Percentiles rank a stretch among this genome's conserved stretches.
Evolutionary conservation across 2,797 vertebrate genomes (phyloP).

Genomic region (Sus cebifrons): DNA sequence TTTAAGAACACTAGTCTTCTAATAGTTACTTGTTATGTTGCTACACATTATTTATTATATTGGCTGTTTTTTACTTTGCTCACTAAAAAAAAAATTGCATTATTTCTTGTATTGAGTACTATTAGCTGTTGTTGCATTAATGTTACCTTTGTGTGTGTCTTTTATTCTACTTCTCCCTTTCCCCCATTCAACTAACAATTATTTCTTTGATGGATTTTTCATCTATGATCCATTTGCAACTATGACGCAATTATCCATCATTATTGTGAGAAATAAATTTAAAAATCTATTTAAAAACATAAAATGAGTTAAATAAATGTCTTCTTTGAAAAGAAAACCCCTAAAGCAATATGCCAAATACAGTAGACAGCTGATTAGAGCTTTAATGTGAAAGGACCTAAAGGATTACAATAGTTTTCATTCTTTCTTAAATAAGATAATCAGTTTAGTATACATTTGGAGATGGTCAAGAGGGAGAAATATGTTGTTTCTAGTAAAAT

Average conservation of each 20-base stretch:
- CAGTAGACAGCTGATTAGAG: slow-evolving; percentile 74
- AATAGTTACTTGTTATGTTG: background rate
- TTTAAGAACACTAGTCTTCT: background rate
- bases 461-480: slow-evolving; percentile 22
- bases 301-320: slow-evolving; percentile 78
- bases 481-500: background rate
- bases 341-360: slow-evolving; percentile 15
- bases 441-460: slow-evolving; percentile 19
- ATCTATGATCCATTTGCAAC: slow-evolving; percentile 79
- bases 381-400: slow-evolving; percentile 52
- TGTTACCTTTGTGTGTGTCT: background rate
- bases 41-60: background rate
- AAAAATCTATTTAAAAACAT: slow-evolving; percentile 79
- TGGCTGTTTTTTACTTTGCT: slow-evolving; percentile 16
- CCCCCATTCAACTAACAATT: slow-evolving; percentile 80
- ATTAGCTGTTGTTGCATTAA: background rate
- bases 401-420: slow-evolving; percentile 1
- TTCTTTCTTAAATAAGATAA: slow-evolving; percentile 63
- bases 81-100: background rate
- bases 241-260: slow-evolving; percentile 83
- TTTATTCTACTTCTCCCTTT: slow-evolving; percentile 7
- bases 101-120: background rate
- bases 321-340: slow-evolving; percentile 58
- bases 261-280: slow-evolving; percentile 77
- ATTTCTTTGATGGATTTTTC: slow-evolving; percentile 71